Percentiles rank a stretch among this genome's conserved stretches.
These are phyloP conservation scores for Myotis pilosus DNA, from an alignment of 2,797 vertebrate genomes.

Conservation along the genomic window DNA sequence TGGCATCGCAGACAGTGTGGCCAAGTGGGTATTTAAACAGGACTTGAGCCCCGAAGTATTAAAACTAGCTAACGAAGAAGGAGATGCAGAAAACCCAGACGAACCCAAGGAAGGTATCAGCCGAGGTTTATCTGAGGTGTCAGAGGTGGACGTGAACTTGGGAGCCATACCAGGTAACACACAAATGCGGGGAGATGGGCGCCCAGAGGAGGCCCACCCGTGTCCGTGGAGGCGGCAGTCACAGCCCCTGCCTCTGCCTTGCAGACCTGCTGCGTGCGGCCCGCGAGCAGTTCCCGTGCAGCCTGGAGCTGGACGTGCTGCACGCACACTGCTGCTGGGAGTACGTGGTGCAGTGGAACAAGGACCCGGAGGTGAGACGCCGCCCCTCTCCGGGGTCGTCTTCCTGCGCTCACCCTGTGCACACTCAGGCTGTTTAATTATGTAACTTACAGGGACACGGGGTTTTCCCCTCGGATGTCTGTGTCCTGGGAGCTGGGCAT, in stretches of 20 bases:
- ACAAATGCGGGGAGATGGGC: conserved; percentile 24
- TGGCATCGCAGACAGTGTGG: conserved; percentile 93
- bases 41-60: conserved; percentile 87
- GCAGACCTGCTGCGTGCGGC: conserved; percentile 90
- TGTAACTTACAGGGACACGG: too few relatives aligned
- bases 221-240: not conserved
- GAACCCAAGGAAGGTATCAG: conserved; percentile 70
- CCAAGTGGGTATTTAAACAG: conserved; percentile 97
- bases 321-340: conserved; percentile 98
- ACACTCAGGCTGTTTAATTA: rapidly evolving
- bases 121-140: conserved; percentile 62
- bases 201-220: too few relatives aligned
- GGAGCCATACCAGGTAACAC: conserved; percentile 81
- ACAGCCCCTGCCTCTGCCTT: conserved; percentile 39
- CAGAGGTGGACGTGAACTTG: conserved; percentile 75
- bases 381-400: rapidly evolving
- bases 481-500: not conserved
- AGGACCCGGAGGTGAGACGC: conserved; percentile 93
- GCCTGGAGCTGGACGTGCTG: conserved; percentile 92
- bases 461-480: not conserved
- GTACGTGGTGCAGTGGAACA: conserved; percentile 98
- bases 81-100: conserved; percentile 73
- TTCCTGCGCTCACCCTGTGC: not conserved
- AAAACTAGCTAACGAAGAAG: conserved; percentile 84
- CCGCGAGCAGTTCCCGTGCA: conserved; percentile 93